Percentiles rank a stretch among this genome's conserved stretches.
Evolutionary conservation across 2,888 invertebrate genomes (phyloP).

Genomic region (Lasioglossum figueresi): DNA sequence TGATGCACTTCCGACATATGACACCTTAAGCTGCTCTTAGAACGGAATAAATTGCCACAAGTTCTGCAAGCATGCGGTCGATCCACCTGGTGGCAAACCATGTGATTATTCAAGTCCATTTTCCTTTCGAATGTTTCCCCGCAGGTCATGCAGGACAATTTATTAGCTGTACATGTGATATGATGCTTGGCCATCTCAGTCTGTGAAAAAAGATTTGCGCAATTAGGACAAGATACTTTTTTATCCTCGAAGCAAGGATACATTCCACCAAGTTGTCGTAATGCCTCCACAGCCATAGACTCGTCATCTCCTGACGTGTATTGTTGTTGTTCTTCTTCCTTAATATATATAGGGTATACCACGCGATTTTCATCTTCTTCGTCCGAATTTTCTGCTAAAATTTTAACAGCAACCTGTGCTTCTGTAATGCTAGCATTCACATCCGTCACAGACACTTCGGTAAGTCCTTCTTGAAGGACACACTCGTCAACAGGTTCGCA

Average conservation of each 20-base stretch:
- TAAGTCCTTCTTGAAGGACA: slow-evolving; percentile 70
- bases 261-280: slow-evolving; percentile 84
- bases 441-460: slow-evolving; percentile 66
- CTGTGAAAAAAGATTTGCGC: slow-evolving; percentile 73
- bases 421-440: slow-evolving; percentile 69
- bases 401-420: slow-evolving; percentile 72
- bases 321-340: slow-evolving; percentile 78
- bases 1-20: slow-evolving; percentile 81
- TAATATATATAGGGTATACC: slow-evolving; percentile 77
- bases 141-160: slow-evolving; percentile 80
- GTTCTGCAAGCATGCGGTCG: slow-evolving; percentile 83
- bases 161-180: slow-evolving; percentile 69
- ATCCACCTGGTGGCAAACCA: slow-evolving; percentile 84
- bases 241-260: slow-evolving; percentile 80
- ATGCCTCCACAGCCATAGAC: slow-evolving; percentile 84
- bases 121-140: slow-evolving; percentile 83
- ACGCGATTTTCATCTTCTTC: slow-evolving; percentile 74
- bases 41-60: slow-evolving; percentile 82
- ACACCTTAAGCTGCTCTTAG: slow-evolving; percentile 79
- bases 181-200: slow-evolving; percentile 77
- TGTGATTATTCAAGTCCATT: slow-evolving; percentile 84
- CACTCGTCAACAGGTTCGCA: slow-evolving; percentile 78
- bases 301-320: slow-evolving; percentile 82
- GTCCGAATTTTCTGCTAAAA: slow-evolving; percentile 74
- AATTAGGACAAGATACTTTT: slow-evolving; percentile 76